Conservation (phyloP, 2,888 invertebrate species). For the Orthonychiurus folsomi region DNA sequence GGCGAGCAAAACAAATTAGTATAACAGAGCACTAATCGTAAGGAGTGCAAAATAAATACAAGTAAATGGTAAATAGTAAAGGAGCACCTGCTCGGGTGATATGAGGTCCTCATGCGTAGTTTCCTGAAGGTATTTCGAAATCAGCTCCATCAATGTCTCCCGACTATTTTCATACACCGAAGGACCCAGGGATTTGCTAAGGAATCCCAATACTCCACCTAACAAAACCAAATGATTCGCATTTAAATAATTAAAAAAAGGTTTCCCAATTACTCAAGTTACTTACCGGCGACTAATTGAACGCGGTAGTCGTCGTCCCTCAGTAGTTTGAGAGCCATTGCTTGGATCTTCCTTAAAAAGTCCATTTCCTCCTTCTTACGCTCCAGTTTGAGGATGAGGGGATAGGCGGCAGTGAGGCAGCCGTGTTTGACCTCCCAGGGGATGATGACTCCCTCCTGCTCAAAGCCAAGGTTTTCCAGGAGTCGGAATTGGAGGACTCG, state of each 20-base stretch:
- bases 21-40: too few species aligned
- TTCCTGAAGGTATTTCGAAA: constrained; percentile 3
- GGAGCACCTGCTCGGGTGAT: neutral
- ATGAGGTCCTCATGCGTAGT: neutral
- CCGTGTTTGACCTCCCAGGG: constrained; percentile 11
- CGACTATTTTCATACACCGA: neutral
- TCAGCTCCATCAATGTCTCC: constrained; percentile 6
- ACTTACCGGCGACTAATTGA: constrained; percentile 25
- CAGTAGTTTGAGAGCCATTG: constrained; percentile 9
- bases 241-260: neutral
- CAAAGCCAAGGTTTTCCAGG: neutral
- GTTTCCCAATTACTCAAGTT: neutral
- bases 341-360: constrained; percentile 17
- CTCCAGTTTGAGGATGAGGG: neutral
- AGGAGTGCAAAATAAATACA: too few species aligned
- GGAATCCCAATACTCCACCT: constrained; percentile 10
- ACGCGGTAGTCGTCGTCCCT: constrained; percentile 25
- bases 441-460: neutral
- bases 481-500: neutral
- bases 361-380: constrained; percentile 1
- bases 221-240: neutral
- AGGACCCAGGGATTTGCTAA: constrained; percentile 4
- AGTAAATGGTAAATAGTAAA: too few species aligned
- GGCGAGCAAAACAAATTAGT: too few species aligned
- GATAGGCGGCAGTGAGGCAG: constrained; percentile 6